A percentile compares a stretch with the other conserved stretches of the same genome.
Evolutionary conservation across 2,113 vertebrate genomes (phyloP).

Genomic region (Periophthalmus modestus): DNA sequence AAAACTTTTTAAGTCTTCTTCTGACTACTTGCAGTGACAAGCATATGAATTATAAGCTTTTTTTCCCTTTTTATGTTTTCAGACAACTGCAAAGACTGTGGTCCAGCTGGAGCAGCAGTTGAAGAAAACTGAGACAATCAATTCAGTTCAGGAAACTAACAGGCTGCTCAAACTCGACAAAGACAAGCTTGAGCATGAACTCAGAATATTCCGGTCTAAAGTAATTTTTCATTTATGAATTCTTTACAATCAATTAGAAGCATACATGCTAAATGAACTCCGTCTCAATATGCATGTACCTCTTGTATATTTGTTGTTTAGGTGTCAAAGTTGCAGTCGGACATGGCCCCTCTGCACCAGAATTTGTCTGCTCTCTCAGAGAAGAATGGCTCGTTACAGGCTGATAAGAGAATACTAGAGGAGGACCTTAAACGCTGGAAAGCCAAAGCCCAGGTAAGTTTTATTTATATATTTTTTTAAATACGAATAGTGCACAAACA

Average conservation of each 20-base stretch:
- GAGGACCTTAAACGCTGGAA: constrained; percentile 95
- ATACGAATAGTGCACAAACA: too few species aligned
- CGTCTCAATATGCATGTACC: neutral
- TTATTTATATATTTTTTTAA: too few species aligned
- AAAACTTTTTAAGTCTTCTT: too few species aligned
- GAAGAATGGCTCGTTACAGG: constrained; percentile 91
- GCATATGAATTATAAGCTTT: neutral
- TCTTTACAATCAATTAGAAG: neutral
- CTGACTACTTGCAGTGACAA: too few species aligned
- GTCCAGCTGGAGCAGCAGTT: constrained; percentile 92
- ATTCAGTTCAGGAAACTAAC: constrained; percentile 87
- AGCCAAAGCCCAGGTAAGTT: constrained; percentile 84
- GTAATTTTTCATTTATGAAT: constrained; percentile 33
- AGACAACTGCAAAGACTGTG: constrained; percentile 89
- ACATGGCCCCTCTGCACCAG: constrained; percentile 91
- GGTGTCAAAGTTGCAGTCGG: constrained; percentile 89
- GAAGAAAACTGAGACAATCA: constrained; percentile 91
- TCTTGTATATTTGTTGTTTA: constrained; percentile 41
- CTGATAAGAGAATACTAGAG: constrained; percentile 93
- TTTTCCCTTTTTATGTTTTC: neutral
- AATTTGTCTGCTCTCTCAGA: constrained; percentile 89
- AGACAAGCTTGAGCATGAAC: constrained; percentile 87
- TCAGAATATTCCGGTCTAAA: constrained; percentile 89
- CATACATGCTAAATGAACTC: neutral
- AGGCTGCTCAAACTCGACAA: constrained; percentile 87